Conservation (phyloP, 1,140 invertebrate genomes). For the Drosophila elegans region DNA sequence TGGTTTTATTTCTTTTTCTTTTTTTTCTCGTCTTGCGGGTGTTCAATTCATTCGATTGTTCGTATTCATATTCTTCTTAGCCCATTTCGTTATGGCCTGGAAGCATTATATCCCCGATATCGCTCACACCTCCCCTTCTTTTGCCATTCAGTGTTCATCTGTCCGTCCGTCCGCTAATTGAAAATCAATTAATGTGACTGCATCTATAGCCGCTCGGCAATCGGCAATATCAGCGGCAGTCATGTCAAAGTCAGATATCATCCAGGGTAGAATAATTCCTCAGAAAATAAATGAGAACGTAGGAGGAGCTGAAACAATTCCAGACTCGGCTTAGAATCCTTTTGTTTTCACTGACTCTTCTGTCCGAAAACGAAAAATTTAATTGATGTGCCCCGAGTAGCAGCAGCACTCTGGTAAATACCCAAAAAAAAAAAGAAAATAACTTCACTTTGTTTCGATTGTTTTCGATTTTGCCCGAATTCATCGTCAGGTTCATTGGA, state of each 20-base stretch:
- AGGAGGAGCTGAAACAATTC: slow-evolving; percentile 12
- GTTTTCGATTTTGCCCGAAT: slow-evolving; percentile 13
- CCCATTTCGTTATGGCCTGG: slow-evolving; percentile 48
- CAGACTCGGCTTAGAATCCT: slow-evolving; percentile 39
- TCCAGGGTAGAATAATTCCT: slow-evolving; percentile 21
- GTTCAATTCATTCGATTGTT: slow-evolving; percentile 49
- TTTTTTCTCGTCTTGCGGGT: slow-evolving; percentile 4
- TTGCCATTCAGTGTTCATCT: slow-evolving; percentile 2
- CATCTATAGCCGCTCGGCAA: slow-evolving; percentile 35
- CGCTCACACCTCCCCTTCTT: not conserved
- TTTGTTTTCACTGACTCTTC: slow-evolving; percentile 49
- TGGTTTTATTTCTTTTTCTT: slow-evolving; percentile 1
- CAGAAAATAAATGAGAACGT: not conserved
- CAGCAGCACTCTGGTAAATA: slow-evolving; percentile 26
- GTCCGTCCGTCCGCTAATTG: slow-evolving; percentile 65
- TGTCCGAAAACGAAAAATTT: slow-evolving; percentile 16
- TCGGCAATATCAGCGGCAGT: slow-evolving; percentile 23
- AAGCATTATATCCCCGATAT: slow-evolving; percentile 34
- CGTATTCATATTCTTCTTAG: slow-evolving; percentile 56
- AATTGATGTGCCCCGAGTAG: slow-evolving; percentile 40
- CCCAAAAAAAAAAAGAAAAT: slow-evolving; percentile 7
- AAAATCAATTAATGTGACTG: slow-evolving; percentile 79
- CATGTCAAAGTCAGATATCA: slow-evolving; percentile 53
- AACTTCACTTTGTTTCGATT: slow-evolving; percentile 26
- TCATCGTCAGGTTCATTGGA: slow-evolving; percentile 66